phyloP scores from a whole-genome alignment of 2,113 vertebrate genomes.

The Trichomycterus rosablanca region DNA sequence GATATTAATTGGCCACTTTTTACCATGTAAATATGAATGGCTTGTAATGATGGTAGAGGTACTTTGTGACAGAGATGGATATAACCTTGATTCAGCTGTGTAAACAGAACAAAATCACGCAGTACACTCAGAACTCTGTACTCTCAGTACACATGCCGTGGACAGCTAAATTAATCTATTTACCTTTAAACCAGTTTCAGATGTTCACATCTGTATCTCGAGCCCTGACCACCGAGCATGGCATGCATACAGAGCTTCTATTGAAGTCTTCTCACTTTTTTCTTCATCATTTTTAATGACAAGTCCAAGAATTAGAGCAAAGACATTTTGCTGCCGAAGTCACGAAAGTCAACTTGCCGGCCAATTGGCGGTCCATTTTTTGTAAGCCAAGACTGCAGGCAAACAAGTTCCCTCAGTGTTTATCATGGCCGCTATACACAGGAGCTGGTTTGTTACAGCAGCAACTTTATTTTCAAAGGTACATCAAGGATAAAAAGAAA shows the following conservation, averaged over 20 bases:
- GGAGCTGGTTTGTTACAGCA: conserved; percentile 17
- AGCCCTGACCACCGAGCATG: conserved; percentile 38
- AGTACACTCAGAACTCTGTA: conserved; percentile 33
- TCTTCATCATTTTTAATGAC: conserved; percentile 30
- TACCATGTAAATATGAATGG: no score
- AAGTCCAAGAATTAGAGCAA: conserved; percentile 35
- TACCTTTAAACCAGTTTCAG: conserved; percentile 40
- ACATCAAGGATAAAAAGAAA: background rate
- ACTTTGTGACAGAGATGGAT: no score
- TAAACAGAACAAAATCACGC: conserved; percentile 58
- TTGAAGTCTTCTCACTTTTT: conserved; percentile 41
- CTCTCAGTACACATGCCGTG: conserved; percentile 35
- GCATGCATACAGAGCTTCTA: conserved; percentile 45
- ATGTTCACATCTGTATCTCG: conserved; percentile 32
- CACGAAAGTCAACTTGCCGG: conserved; percentile 51
- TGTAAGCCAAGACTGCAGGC: conserved; percentile 29
- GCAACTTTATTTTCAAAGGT: background rate
- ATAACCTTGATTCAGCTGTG: conserved; percentile 51
- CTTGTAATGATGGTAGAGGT: no score
- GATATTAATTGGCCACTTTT: no score
- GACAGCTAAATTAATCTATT: conserved; percentile 61
- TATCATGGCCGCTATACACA: conserved; percentile 10
- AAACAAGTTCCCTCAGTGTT: conserved; percentile 28
- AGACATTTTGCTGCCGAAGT: conserved; percentile 46
- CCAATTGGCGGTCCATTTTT: conserved; percentile 30